Base-by-base conservation (phyloP, 2,797 vertebrate genomes). In the Chrysolophus pictus region DNA sequence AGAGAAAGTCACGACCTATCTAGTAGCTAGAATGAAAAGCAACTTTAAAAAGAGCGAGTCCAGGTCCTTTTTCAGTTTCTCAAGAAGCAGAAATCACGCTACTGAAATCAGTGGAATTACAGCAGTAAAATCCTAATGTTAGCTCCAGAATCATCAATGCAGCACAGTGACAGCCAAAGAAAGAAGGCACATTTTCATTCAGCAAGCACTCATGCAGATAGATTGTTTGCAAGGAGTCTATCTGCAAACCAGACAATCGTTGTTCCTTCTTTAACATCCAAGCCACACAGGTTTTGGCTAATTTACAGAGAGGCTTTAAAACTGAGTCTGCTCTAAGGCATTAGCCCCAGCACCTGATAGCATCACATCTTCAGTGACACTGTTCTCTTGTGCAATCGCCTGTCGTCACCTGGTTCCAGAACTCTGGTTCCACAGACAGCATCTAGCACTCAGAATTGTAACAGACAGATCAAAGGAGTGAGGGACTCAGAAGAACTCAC, bases 11-110 rank as follows among this genome's bases (percentile, higher is more conserved):
- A 65, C 14, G 35, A 82, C 81, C 89, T 83, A 77, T 55, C 88
- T 90, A 91, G 81, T 71, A 91, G 65, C 42, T 9, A 18, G 75
- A 91, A 91, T 89, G 58, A 79, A 95, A 95, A 87, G 69, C 63
- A 86, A 77, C 76, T 94, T 83, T 21, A 53, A 67, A 56, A 91
- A 87, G 64, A 59, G 68, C 10, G 8, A 19, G n/a, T 80, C 55
- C 42, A 4, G 42, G 58, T 91, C 65, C 67, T 83, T 90, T 87
- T 69, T 73, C n/a, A 37, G 53, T 31, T 86, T 75, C 59, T n/a
- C 0, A 17, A 60, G 76, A 73, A 69, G 33, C 17, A 82, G 71
- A 80, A 79, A 29, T 42, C 37, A 63, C 17, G 33, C 14, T 6
- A 22, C 1, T 72, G 33, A 85, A 92, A 35, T 42, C 56, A 68